A percentile compares a stretch with the other conserved stretches of the same genome.
Conservation (phyloP, 2,888 invertebrate genomes). For the Spodoptera exigua region DNA sequence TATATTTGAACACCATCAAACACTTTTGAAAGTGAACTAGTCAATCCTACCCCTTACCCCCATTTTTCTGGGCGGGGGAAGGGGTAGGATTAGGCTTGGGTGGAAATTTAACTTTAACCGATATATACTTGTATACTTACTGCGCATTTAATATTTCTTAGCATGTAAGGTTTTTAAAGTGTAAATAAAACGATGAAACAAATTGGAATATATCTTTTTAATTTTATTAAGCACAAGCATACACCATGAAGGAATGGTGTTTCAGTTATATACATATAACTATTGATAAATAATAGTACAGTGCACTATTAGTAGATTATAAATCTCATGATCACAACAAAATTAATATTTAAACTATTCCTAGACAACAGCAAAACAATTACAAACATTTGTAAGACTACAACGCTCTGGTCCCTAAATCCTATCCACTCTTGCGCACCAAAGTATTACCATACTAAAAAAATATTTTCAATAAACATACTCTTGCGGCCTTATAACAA, state of each 20-base stretch:
- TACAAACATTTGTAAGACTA: conserved; percentile 62
- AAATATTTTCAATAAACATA: conserved; percentile 59
- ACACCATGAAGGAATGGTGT: conserved; percentile 62
- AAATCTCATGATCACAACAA: conserved; percentile 79
- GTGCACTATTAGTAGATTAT: conserved; percentile 76
- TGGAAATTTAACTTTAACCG: too few relatives aligned
- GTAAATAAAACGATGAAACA: conserved; percentile 69
- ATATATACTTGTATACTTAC: too few relatives aligned
- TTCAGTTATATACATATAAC: conserved; percentile 67
- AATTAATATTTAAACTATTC: conserved; percentile 69
- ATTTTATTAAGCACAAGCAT: conserved; percentile 85
- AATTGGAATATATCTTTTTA: conserved; percentile 81
- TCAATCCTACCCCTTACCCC: too few relatives aligned
- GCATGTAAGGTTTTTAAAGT: too few relatives aligned
- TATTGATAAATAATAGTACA: conserved; percentile 75
- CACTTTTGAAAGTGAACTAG: too few relatives aligned
- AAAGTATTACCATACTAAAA: conserved; percentile 63
- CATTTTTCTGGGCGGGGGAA: too few relatives aligned
- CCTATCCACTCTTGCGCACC: conserved; percentile 65
- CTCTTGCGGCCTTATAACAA: too few relatives aligned
- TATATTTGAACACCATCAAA: background rate
- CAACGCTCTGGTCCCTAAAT: conserved; percentile 80
- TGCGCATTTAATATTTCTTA: too few relatives aligned
- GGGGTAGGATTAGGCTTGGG: too few relatives aligned
- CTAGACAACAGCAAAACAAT: conserved; percentile 68